These are phyloP conservation scores for Sinocyclocheilus anophthalmus DNA, from an alignment of 2,113 vertebrate species.

Conservation along the genomic window DNA sequence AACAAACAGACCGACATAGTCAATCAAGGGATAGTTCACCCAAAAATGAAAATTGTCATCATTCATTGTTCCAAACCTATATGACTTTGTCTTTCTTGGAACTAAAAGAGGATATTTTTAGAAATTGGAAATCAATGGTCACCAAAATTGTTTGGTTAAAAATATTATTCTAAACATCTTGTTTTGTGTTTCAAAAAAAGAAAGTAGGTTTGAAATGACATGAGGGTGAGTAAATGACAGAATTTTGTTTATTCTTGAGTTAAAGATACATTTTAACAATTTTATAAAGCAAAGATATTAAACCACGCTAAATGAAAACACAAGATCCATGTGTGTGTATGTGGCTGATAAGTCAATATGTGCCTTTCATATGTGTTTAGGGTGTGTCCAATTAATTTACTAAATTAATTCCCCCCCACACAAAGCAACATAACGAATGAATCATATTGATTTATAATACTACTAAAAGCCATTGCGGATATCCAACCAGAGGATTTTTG, in stretches of 20 bases:
- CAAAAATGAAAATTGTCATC: neutral
- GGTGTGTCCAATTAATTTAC: neutral
- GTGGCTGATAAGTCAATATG: neutral
- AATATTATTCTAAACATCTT: neutral
- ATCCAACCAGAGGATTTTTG: neutral
- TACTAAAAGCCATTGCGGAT: conserved; percentile 21
- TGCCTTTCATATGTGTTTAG: neutral
- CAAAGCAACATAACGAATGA: conserved; percentile 24
- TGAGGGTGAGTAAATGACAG: too few species aligned
- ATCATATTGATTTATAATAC: conserved; percentile 41
- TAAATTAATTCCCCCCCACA: neutral
- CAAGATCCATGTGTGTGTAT: neutral
- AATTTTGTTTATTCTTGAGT: neutral
- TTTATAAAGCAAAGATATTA: neutral
- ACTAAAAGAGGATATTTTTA: neutral
- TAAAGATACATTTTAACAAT: neutral
- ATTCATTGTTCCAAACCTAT: neutral
- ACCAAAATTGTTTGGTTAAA: neutral
- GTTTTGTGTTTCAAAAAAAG: neutral
- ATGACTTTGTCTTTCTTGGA: neutral
- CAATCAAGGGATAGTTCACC: neutral
- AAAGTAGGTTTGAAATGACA: neutral
- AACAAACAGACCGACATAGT: neutral
- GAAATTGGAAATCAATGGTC: neutral
- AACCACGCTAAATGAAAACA: neutral